These are phyloP conservation scores for Tricholaema leucomelas DNA, from an alignment of 2,113 vertebrate species.

Conservation along the genomic window DNA sequence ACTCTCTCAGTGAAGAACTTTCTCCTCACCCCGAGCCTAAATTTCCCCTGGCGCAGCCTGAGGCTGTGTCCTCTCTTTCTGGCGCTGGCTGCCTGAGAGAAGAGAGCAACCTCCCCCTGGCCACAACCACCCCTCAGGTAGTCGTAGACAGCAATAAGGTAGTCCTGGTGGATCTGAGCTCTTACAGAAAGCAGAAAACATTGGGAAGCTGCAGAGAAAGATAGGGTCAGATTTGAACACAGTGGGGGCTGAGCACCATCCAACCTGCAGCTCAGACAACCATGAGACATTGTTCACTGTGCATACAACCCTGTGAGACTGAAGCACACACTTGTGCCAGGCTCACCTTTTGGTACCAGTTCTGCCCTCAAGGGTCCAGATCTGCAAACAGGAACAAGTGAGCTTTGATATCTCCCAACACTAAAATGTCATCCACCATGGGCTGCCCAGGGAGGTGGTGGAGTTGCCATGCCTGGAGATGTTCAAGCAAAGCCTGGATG, in stretches of 20 bases:
- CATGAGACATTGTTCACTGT: accelerated
- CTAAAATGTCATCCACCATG: not conserved
- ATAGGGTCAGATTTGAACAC: not conserved
- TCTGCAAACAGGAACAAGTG: accelerated
- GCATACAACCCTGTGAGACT: not conserved
- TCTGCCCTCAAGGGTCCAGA: not conserved
- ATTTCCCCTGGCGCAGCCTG: no score
- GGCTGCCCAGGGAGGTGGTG: no score
- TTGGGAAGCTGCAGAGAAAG: not conserved
- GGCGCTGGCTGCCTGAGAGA: no score
- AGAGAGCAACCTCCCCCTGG: no score
- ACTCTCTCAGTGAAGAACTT: no score
- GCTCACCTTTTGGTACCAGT: not conserved
- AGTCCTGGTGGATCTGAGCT: not conserved
- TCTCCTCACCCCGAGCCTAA: no score
- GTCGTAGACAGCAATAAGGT: no score
- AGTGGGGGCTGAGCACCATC: not conserved
- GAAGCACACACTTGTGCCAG: accelerated
- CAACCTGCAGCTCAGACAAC: not conserved
- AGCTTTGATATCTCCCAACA: not conserved
- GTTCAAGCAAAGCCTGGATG: no score
- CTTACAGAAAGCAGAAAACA: not conserved
- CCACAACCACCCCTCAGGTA: no score
- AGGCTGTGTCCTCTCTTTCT: no score
- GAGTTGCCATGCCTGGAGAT: no score